phyloP scores from a whole-genome alignment of 2,888 invertebrate species.

The Tuberolachnus salignus region DNA sequence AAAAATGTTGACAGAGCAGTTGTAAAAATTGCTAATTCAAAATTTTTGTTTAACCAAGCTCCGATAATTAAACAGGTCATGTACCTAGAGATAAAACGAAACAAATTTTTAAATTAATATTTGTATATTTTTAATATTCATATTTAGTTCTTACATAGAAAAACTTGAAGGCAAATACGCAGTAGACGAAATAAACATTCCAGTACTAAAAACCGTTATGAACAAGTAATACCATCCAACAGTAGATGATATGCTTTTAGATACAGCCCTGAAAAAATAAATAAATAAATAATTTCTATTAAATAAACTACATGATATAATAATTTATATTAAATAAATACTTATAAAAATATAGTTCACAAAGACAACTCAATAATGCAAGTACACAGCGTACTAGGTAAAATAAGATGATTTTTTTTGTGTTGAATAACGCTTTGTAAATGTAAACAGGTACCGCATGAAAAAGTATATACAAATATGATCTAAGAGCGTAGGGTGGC shows the following conservation, averaged over 20 bases:
- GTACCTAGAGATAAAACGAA: conserved; percentile 66
- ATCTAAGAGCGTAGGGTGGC: conserved; percentile 89
- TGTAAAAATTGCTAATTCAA: conserved; percentile 79
- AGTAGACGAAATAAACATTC: conserved; percentile 85
- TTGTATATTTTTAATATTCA: background rate
- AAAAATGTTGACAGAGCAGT: conserved; percentile 80
- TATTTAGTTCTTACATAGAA: conserved; percentile 71
- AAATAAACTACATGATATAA: background rate
- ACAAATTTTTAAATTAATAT: background rate
- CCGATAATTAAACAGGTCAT: conserved; percentile 82
- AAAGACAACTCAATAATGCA: conserved; percentile 78
- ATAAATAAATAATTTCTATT: conserved; percentile 43
- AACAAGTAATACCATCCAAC: conserved; percentile 82
- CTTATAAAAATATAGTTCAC: conserved; percentile 95
- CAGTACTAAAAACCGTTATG: conserved; percentile 83
- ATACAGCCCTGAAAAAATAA: conserved; percentile 74
- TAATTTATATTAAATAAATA: conserved; percentile 63
- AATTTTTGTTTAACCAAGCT: conserved; percentile 85
- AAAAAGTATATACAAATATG: conserved; percentile 89
- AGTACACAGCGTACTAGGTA: conserved; percentile 84
- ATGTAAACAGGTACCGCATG: conserved; percentile 88
- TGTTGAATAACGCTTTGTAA: conserved; percentile 75
- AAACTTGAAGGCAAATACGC: conserved; percentile 95
- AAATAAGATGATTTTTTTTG: conserved; percentile 84
- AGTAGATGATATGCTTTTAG: conserved; percentile 86